Evolutionary conservation across 2,888 invertebrate species (phyloP), one percentile per base, ranked within the genome.

Genomic region (Drosophila mettleri): DNA sequence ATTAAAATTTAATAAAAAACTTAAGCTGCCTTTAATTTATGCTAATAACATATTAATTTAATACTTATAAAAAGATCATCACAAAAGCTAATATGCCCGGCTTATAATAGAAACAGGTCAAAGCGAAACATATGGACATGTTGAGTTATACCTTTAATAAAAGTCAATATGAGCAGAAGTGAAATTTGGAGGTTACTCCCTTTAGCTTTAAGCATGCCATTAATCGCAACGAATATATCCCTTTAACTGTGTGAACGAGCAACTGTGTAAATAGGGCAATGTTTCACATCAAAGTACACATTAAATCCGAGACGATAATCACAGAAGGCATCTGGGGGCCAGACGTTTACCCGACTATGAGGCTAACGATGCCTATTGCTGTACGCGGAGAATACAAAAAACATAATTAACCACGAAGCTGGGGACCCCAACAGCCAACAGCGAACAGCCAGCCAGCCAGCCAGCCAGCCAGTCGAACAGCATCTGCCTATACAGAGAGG

Each of bases 281-380:
- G 89, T 85, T 76, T 74, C 79, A 85, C 88, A 89, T 85, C 76
- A 85, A 87, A 89, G 87, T 84, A 81, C 67, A 72, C 87, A 85
- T 87, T 85, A 88, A 88, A 88, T 80, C 75, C 75, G 70, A 88
- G 87, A 88, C 78, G 85, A 83, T 80, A 88, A 86, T 88, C 84
- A 82, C 68, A 76, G 69, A 62, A 48, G 61, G 49, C 36, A 29
- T 10, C 43, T 60, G 46, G 24, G 45, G 43, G 48, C 59, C 71
- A 69, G 62, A 71, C 54, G 57, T 41, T 38, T 22, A 34, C 29
- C 14, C 36, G 36, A 5, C 51, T 52, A 9, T 18, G 36, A 20
- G 8, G 38, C 38, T 52, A 38, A 45, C 46, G 45, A 48, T 24
- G 46, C 39, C 48, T 54, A 60, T 73, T 77, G 67, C 51, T 66